A percentile compares a stretch with the other conserved stretches of the same genome.
Conservation (phyloP, 1,140 invertebrate genomes). For the Acromyrmex charruanus region DNA sequence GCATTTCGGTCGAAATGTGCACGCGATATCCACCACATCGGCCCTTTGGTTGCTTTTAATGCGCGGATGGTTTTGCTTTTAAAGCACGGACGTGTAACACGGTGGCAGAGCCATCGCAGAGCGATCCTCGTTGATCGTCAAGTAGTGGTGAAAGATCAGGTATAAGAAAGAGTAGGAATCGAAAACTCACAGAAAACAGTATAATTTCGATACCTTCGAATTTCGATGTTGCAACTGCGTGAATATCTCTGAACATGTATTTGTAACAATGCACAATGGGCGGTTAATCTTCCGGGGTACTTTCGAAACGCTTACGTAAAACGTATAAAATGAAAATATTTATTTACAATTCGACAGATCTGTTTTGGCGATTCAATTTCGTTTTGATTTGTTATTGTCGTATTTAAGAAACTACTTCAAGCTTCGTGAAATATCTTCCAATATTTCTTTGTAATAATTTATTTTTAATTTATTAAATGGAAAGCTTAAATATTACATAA, state of each 20-base stretch:
- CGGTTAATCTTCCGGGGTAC: conserved; percentile 9
- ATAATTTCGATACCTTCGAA: conserved; percentile 6
- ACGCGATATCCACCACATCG: conserved; percentile 77
- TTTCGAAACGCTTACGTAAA: conserved; percentile 32
- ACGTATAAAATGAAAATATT: conserved; percentile 16
- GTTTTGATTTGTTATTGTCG: neutral
- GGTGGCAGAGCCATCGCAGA: neutral
- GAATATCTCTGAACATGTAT: neutral
- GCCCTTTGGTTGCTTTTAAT: conserved; percentile 40
- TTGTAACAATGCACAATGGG: conserved; percentile 16
- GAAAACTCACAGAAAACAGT: neutral
- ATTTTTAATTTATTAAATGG: conserved; percentile 12
- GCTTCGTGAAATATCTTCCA: too few relatives aligned
- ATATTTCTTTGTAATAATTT: neutral
- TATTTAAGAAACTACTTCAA: neutral
- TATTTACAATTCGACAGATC: conserved; percentile 1
- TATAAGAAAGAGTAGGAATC: neutral
- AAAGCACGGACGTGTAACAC: conserved; percentile 51
- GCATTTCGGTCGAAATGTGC: conserved; percentile 80
- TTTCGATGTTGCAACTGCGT: neutral
- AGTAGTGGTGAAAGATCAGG: neutral
- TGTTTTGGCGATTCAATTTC: neutral
- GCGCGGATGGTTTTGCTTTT: neutral
- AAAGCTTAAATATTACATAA: neutral
- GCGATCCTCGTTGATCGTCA: neutral